Evolutionary conservation across 1,140 invertebrate genomes (phyloP), one percentile per base, ranked within the genome.

Genomic region (Teleogryllus occipitalis): DNA sequence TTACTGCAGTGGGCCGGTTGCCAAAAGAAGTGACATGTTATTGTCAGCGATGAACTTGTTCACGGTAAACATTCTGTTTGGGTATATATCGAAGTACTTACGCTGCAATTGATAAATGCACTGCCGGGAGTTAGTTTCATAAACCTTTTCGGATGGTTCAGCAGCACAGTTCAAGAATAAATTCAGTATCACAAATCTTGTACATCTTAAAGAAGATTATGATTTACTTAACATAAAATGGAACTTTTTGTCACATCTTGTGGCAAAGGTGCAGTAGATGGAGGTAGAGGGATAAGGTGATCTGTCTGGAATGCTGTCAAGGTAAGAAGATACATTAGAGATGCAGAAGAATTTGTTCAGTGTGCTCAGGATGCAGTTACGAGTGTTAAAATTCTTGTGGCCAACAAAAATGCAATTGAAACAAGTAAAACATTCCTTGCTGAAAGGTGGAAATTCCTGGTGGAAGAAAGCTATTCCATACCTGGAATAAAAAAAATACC

Each of bases 201-300:
- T 77, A 47, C 47, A 15, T 47, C 7, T 18, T n/a, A 47, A 22
- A 65, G 18, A 81, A 79, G 75, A 81, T 27, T 81, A 83, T 80
- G 82, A 81, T 80, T 76, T 76, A 10, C 21, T 84, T 12, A 72
- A 77, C 65, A 83, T 81, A 7, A 82, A 84, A 79, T 85, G 84
- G 84, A 46, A 82, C 75, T 83, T 84, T 81, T 82, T 47, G 82
- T 82, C 48, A 83, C 82, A 12, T 78, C 75, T 14, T 84, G 83
- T 79, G 84, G 84, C 10, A 85, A 84, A 78, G 81, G 80, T 14
- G 77, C 80, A 47, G 82, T 82, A 73, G 83, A 84, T 80, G 82
- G 81, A 8, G 79, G 82, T n/a, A 80, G 82, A 12, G 83, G 82
- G 14, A 77, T 81, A 6, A 84, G 84, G 80, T 6, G 65, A 14